A percentile compares a stretch with the other conserved stretches of the same genome.
phyloP scores from a whole-genome alignment of 2,888 invertebrate genomes.

The Chalcosyrphus nemorum region DNA sequence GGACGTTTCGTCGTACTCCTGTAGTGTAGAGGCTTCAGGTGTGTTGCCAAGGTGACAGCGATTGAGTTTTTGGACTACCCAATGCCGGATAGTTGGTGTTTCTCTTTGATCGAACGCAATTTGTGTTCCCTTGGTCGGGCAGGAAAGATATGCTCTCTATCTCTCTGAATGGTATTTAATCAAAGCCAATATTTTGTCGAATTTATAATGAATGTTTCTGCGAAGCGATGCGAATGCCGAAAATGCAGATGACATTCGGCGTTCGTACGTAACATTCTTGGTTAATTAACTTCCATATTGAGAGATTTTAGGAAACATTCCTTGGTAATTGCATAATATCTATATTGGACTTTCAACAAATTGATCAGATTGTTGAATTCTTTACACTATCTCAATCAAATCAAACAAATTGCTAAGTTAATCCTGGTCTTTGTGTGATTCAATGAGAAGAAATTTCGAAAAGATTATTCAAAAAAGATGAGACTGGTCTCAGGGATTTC shows the following conservation, averaged over 20 bases:
- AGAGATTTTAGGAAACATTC: constrained; percentile 39
- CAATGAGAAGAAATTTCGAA: too few species aligned
- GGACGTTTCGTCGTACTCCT: background rate
- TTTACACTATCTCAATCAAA: too few species aligned
- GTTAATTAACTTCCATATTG: constrained; percentile 31
- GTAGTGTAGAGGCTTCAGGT: constrained; percentile 14
- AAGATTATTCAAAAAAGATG: too few species aligned
- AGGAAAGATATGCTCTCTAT: background rate
- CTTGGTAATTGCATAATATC: constrained; percentile 23
- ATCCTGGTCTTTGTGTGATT: too few species aligned
- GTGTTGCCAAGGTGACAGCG: constrained; percentile 57
- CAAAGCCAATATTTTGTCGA: constrained; percentile 42
- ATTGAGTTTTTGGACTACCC: constrained; percentile 47
- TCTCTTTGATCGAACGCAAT: constrained; percentile 64
- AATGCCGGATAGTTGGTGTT: constrained; percentile 38
- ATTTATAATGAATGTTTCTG: constrained; percentile 22
- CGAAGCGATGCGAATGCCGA: background rate
- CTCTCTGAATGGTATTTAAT: constrained; percentile 44
- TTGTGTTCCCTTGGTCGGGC: constrained; percentile 29
- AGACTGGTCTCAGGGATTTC: too few species aligned
- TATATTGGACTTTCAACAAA: background rate
- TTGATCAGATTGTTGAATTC: too few species aligned
- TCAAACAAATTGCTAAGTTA: too few species aligned
- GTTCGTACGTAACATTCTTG: constrained; percentile 22
- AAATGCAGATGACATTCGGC: constrained; percentile 27